Percentiles rank a stretch among this genome's conserved stretches.
These are phyloP conservation scores for Piprites chloris DNA, from an alignment of 2,113 vertebrate species.

Conservation along the genomic window DNA sequence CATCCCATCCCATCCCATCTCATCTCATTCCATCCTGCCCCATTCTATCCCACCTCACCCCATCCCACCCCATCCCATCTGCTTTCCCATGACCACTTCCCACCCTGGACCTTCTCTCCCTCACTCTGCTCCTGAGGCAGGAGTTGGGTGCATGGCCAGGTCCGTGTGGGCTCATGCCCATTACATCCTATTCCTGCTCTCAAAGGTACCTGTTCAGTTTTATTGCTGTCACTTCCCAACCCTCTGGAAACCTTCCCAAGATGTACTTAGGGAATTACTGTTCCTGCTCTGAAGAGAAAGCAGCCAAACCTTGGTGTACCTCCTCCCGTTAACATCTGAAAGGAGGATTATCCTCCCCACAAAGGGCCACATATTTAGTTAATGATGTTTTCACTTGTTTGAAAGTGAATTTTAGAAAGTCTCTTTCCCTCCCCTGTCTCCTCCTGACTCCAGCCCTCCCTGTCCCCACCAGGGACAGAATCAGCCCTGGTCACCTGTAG, in stretches of 20 bases:
- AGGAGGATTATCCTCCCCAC: slow-evolving; percentile 37
- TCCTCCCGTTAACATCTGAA: slow-evolving; percentile 55
- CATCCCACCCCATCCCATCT: background rate
- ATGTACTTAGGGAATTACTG: slow-evolving; percentile 46
- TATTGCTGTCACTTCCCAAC: background rate
- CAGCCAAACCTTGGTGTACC: slow-evolving; percentile 42
- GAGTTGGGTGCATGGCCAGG: background rate
- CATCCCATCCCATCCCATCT: background rate
- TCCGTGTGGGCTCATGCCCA: background rate
- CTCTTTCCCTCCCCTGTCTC: background rate
- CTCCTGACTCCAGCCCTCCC: background rate
- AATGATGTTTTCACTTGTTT: background rate
- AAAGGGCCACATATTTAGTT: slow-evolving; percentile 11
- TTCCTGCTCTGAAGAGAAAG: slow-evolving; percentile 44
- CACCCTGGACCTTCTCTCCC: background rate
- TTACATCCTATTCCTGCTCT: background rate
- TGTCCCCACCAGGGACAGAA: background rate
- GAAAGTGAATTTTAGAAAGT: background rate
- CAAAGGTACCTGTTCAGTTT: background rate
- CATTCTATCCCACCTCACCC: background rate
- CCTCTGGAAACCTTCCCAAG: slow-evolving; percentile 47
- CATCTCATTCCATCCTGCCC: too few species aligned
- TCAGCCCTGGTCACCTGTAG: background rate
- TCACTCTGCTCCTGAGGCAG: background rate
- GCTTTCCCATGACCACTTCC: background rate